Evolutionary conservation across 2,113 vertebrate genomes (phyloP).

Genomic region (Capricornis sumatraensis): DNA sequence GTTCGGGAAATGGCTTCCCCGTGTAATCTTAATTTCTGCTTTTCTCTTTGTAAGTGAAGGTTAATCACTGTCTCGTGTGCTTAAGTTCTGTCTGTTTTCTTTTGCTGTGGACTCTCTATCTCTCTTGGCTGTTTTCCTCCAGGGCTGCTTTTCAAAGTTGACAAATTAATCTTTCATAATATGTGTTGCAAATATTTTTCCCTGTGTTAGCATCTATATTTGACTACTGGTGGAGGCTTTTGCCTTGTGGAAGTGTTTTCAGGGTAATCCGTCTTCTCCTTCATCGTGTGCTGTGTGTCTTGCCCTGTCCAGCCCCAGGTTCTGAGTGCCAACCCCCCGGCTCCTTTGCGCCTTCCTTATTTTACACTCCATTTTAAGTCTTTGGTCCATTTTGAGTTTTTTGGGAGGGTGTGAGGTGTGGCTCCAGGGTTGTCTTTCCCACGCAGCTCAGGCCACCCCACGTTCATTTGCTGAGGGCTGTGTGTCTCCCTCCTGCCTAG

Average conservation of each 20-base stretch:
- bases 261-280: neutral
- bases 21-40: fast-evolving
- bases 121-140: neutral
- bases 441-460: neutral
- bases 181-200: fast-evolving
- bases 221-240: neutral
- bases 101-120: neutral
- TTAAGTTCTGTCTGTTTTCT: neutral
- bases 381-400: neutral
- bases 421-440: fast-evolving
- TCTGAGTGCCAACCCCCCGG: fast-evolving
- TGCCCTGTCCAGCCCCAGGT: fast-evolving
- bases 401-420: neutral
- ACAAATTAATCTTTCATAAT: neutral
- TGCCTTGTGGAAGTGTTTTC: neutral
- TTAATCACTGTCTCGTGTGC: fast-evolving
- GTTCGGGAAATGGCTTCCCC: fast-evolving
- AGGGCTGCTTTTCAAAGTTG: neutral
- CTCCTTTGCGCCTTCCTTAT: neutral
- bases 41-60: neutral
- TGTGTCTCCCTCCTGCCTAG: fast-evolving
- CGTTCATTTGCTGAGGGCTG: fast-evolving
- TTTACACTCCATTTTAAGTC: too few species aligned
- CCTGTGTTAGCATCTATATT: neutral
- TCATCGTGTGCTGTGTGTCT: fast-evolving